Evolutionary conservation across 2,888 invertebrate genomes (phyloP), one percentile per base, ranked within the genome.

Genomic region (Panzeria rudis): DNA sequence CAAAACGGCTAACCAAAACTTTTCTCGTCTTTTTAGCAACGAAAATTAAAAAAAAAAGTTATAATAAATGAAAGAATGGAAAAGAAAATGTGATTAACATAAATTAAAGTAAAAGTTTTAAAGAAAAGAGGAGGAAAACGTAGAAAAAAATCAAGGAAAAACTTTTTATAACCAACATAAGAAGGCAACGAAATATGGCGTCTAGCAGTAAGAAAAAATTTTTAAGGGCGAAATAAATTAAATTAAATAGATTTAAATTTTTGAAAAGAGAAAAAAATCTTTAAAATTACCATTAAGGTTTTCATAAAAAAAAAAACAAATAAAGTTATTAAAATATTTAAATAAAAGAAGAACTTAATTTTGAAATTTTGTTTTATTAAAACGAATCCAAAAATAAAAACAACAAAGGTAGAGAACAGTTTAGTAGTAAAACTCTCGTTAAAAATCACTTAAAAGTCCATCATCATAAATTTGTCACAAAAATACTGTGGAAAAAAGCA

Each of bases 391-490:
- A 47, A 66, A 17, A 38, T 13, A 17, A 52, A 61, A 50, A 25
- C n/a, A 15, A 17, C 20, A 11, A 52, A 32, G 23, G 41, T 25
- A 25, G 13, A 25, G 20, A 38, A 3, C 54, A 35, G 73, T 47
- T 44, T 62, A 76, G 78, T 61, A 69, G 62, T 82, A 86, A 85
- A 87, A 89, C 86, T 88, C 91, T 91, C 91, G 91, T 91, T 91
- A 91, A 91, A 91, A 91, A 91, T 91, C 91, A 91, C 91, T 91
- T 91, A 91, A 91, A 91, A 90, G 90, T 90, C 91, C 91, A 91
- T 91, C 91, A 91, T 91, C 91, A 91, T 91, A 91, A 91, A 91
- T 91, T 91, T 91, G 89, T 91, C 90, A 91, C 90, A 90, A 86
- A 88, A 88, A 66, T 59, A 61, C 52, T 41, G 41, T 59, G 44